phyloP scores from a whole-genome alignment of 2,113 vertebrate species.

The Cyanistes caeruleus region DNA sequence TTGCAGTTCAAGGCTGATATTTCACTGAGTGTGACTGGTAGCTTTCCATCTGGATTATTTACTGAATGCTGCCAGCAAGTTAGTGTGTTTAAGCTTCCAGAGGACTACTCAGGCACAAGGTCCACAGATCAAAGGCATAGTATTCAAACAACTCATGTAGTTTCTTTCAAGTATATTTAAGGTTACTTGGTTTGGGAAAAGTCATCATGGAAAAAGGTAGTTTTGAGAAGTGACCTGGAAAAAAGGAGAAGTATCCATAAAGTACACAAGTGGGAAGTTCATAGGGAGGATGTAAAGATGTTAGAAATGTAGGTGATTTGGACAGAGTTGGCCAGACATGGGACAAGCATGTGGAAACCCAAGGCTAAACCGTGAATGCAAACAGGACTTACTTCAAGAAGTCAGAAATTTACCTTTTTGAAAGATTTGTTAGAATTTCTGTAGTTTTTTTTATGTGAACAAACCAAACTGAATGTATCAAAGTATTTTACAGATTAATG shows the following conservation, averaged over 20 bases:
- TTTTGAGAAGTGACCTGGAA: constrained; percentile 51
- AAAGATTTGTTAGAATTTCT: not conserved
- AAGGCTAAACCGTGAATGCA: not conserved
- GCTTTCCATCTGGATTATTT: not conserved
- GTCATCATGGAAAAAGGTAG: constrained; percentile 3
- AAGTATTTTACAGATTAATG: not conserved
- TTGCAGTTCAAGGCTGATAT: not conserved
- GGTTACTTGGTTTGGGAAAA: not conserved
- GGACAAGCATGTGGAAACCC: not conserved
- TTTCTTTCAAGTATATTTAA: constrained; percentile 29
- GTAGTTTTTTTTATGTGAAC: not conserved
- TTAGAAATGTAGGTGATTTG: not conserved
- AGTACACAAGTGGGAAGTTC: not conserved
- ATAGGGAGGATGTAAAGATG: not conserved
- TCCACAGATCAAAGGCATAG: constrained; percentile 35
- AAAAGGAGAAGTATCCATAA: not conserved
- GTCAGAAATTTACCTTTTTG: not conserved
- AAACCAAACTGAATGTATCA: not conserved
- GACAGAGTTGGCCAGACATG: not conserved
- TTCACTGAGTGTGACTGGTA: not conserved
- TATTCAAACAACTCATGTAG: constrained; percentile 8
- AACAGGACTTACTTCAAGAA: not conserved
- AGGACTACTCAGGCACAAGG: not conserved
- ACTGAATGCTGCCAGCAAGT: not conserved
- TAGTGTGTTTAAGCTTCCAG: not conserved